Evolutionary conservation across 23 tunicate genomes (phyloP).

Genomic region (Ascidia mentula): DNA sequence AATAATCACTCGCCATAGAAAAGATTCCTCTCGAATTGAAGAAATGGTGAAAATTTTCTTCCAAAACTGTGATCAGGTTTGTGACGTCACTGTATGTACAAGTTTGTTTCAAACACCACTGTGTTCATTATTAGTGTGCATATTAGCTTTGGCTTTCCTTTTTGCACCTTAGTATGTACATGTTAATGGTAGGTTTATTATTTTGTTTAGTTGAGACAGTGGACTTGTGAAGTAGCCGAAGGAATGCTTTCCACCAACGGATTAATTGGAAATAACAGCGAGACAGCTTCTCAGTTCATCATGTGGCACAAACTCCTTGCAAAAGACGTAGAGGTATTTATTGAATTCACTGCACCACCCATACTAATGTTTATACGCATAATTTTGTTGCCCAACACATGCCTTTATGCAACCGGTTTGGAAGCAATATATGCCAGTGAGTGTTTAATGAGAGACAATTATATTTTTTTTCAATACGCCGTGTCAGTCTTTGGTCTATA

Average conservation of each 20-base stretch:
- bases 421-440: no score
- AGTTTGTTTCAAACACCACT: no score
- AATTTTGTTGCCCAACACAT: no score
- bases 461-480: no score
- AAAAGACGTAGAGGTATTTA: constrained; percentile 56
- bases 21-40: constrained; percentile 48
- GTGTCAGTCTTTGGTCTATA: no score
- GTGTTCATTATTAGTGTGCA: no score
- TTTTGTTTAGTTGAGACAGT: constrained; percentile 44
- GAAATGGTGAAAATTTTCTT: constrained; percentile 47
- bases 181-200: not conserved
- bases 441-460: no score
- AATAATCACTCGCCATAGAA: constrained; percentile 13
- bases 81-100: no score
- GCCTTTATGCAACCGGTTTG: no score
- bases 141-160: not conserved
- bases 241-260: constrained; percentile 41
- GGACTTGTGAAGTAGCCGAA: constrained; percentile 45
- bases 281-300: constrained; percentile 47
- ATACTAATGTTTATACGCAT: no score
- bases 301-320: constrained; percentile 51
- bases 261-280: constrained; percentile 17
- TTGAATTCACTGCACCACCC: no score
- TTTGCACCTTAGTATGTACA: not conserved
- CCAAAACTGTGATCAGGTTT: constrained; percentile 52